phyloP scores from a whole-genome alignment of 2,888 invertebrate species.

The Phyllotreta striolata region DNA sequence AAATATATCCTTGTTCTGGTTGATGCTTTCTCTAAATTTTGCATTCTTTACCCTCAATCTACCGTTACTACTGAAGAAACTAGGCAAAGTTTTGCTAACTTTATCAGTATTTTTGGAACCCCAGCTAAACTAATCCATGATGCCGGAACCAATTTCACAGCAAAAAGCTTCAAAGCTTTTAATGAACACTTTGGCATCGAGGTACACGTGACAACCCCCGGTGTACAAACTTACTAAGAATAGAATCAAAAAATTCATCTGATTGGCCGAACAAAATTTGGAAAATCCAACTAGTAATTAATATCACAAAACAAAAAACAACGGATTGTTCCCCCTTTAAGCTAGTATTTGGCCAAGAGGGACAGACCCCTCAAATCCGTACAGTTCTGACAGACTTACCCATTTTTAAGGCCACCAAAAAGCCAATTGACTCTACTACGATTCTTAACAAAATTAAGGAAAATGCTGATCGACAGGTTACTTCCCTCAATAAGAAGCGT shows the following conservation, averaged over 20 bases:
- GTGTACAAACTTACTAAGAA: conserved; percentile 40
- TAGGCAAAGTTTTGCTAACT: conserved; percentile 28
- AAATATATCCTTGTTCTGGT: not conserved
- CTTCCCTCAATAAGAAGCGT: too few relatives aligned
- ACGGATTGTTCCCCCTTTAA: too few relatives aligned
- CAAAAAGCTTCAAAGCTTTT: conserved; percentile 38
- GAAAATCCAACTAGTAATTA: too few relatives aligned
- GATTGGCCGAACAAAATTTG: too few relatives aligned
- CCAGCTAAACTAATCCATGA: conserved; percentile 29
- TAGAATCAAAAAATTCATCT: conserved; percentile 39
- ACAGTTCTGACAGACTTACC: too few relatives aligned
- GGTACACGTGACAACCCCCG: conserved; percentile 37
- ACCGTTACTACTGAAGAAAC: conserved; percentile 36
- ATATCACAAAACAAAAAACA: too few relatives aligned
- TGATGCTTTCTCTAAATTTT: conserved; percentile 1
- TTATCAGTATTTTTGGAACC: conserved; percentile 40
- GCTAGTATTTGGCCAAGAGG: too few relatives aligned
- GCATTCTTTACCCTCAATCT: conserved; percentile 18
- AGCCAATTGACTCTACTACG: too few relatives aligned
- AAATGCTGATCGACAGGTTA: too few relatives aligned
- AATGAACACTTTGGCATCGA: conserved; percentile 26
- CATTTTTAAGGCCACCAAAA: too few relatives aligned
- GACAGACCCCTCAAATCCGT: too few relatives aligned
- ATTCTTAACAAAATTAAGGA: too few relatives aligned
- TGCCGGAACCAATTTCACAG: conserved; percentile 38